Evolutionary conservation across 2,888 invertebrate species (phyloP).

Genomic region (Coenonympha arcania): DNA sequence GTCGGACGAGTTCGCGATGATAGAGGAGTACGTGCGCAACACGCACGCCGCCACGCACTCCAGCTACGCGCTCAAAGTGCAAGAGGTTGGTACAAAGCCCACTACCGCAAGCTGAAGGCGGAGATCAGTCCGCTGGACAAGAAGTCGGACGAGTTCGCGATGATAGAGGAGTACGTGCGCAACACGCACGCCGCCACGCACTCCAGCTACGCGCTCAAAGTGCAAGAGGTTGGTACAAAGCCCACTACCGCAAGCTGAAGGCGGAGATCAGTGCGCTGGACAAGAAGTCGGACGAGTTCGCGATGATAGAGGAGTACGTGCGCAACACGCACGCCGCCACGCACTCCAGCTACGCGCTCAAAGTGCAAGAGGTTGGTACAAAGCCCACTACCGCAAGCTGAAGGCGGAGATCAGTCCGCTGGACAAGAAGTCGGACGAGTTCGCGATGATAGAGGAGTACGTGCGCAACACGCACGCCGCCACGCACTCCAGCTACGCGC

Average conservation of each 20-base stretch:
- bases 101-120: slow-evolving; percentile 91
- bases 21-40: slow-evolving; percentile 87
- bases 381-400: slow-evolving; percentile 89
- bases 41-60: slow-evolving; percentile 95
- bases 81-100: slow-evolving; percentile 79
- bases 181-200: slow-evolving; percentile 97
- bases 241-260: slow-evolving; percentile 90
- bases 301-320: slow-evolving; percentile 83
- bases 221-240: slow-evolving; percentile 76
- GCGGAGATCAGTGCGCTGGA: slow-evolving; percentile 83
- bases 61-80: slow-evolving; percentile 35
- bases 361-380: slow-evolving; percentile 62
- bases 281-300: slow-evolving; percentile 79
- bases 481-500: slow-evolving; percentile 79
- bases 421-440: slow-evolving; percentile 80
- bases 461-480: slow-evolving; percentile 92
- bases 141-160: slow-evolving; percentile 79
- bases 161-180: slow-evolving; percentile 83
- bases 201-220: slow-evolving; percentile 46
- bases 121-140: slow-evolving; percentile 81
- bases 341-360: slow-evolving; percentile 73
- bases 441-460: slow-evolving; percentile 81
- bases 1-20: slow-evolving; percentile 81
- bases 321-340: slow-evolving; percentile 94
- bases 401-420: slow-evolving; percentile 86